Evolutionary conservation across 2,797 vertebrate species (phyloP).

Genomic region (Sebastes matsubarae): DNA sequence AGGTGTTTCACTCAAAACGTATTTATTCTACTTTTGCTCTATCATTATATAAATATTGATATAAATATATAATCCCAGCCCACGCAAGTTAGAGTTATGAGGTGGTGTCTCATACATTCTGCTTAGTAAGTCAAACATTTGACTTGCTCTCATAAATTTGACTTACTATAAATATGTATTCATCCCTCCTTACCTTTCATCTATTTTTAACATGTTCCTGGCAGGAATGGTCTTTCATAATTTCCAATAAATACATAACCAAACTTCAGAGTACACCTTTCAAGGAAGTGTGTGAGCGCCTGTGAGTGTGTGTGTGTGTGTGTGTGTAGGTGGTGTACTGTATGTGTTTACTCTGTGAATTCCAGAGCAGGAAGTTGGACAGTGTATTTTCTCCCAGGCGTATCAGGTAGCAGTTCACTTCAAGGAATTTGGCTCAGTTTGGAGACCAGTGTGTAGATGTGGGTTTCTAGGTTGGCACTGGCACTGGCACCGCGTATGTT

Average conservation of each 20-base stretch:
- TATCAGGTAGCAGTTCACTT: constrained; percentile 60
- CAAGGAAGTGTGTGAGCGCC: no score
- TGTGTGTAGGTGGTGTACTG: constrained; percentile 11
- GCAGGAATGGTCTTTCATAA: background rate
- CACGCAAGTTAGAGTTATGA: background rate
- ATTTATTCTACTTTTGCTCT: background rate
- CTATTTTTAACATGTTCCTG: background rate
- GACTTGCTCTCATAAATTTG: background rate
- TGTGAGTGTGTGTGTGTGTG: background rate
- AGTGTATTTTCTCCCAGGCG: constrained; percentile 61
- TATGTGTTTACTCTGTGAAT: constrained; percentile 66
- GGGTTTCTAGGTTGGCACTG: constrained; percentile 32
- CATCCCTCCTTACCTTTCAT: background rate
- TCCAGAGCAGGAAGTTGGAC: constrained; percentile 56
- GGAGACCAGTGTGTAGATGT: constrained; percentile 7
- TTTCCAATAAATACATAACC: constrained; percentile 2
- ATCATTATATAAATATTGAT: background rate
- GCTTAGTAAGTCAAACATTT: background rate
- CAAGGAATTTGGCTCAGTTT: constrained; percentile 33
- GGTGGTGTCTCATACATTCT: background rate
- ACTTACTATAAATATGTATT: background rate
- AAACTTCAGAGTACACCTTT: background rate
- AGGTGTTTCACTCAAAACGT: background rate
- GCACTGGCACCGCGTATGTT: constrained; percentile 11
- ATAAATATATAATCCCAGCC: background rate